Conservation (phyloP, 2,888 invertebrate species). For the Thecocarcelia acutangulata region DNA sequence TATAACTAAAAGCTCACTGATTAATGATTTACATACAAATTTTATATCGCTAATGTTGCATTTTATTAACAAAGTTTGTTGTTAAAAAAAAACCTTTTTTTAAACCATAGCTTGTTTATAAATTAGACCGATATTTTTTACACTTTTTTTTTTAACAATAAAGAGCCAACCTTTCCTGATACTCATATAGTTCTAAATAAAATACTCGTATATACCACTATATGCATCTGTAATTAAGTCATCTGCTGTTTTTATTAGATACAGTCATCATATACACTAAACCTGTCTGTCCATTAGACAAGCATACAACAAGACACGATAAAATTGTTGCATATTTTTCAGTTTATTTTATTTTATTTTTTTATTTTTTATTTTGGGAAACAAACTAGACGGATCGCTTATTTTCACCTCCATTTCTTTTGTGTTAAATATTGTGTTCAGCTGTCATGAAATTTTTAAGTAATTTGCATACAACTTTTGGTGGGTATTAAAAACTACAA, state of each 20-base stretch:
- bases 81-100: too few species aligned
- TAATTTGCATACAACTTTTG: slow-evolving; percentile 55
- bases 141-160: too few species aligned
- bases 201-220: too few species aligned
- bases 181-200: too few species aligned
- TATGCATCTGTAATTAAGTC: slow-evolving; percentile 44
- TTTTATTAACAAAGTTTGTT: too few species aligned
- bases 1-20: too few species aligned
- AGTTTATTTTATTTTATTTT: too few species aligned
- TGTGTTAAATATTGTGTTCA: slow-evolving; percentile 32
- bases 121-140: too few species aligned
- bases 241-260: slow-evolving; percentile 30
- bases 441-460: slow-evolving; percentile 46
- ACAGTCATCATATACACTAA: slow-evolving; percentile 34
- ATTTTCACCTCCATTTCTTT: slow-evolving; percentile 32
- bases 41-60: too few species aligned
- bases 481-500: slow-evolving; percentile 25
- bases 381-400: slow-evolving; percentile 2
- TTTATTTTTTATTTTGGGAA: background rate
- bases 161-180: too few species aligned
- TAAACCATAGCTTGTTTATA: too few species aligned
- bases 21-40: too few species aligned
- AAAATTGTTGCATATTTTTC: slow-evolving; percentile 2
- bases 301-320: background rate
- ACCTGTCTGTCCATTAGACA: slow-evolving; percentile 39